These are phyloP conservation scores for Onychomys arenicola DNA, from an alignment of 2,797 vertebrate genomes.

Conservation along the genomic window DNA sequence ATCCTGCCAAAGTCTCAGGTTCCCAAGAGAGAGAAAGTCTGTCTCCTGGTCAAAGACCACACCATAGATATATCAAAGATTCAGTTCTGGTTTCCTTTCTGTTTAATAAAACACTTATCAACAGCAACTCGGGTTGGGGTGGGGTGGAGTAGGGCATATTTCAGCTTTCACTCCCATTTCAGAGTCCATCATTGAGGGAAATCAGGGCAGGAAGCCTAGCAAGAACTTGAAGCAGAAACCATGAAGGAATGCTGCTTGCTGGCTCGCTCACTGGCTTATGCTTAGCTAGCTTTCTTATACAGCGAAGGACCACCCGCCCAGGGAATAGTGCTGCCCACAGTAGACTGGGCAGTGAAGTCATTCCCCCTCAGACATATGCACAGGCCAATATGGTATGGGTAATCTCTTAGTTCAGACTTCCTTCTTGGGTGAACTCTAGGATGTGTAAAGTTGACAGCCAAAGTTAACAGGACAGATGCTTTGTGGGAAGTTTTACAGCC, in stretches of 20 bases:
- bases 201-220: neutral
- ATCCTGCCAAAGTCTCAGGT: neutral
- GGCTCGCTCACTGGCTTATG: neutral
- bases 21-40: neutral
- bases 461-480: neutral
- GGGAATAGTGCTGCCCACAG: neutral
- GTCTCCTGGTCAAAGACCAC: neutral
- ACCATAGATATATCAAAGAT: neutral
- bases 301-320: neutral
- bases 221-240: neutral
- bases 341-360: neutral
- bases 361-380: accelerated
- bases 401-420: neutral
- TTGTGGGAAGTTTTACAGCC: neutral
- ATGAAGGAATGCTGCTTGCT: neutral
- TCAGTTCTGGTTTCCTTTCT: neutral
- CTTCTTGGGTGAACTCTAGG: neutral
- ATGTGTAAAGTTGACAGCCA: neutral
- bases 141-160: neutral
- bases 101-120: neutral
- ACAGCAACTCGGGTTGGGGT: neutral
- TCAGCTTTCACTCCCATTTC: neutral
- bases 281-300: neutral
- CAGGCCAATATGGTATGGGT: neutral
- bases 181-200: neutral